A percentile compares a stretch with the other conserved stretches of the same genome.
Evolutionary conservation across 2,797 vertebrate species (phyloP).

Genomic region (Hoplostethus mediterraneus): DNA sequence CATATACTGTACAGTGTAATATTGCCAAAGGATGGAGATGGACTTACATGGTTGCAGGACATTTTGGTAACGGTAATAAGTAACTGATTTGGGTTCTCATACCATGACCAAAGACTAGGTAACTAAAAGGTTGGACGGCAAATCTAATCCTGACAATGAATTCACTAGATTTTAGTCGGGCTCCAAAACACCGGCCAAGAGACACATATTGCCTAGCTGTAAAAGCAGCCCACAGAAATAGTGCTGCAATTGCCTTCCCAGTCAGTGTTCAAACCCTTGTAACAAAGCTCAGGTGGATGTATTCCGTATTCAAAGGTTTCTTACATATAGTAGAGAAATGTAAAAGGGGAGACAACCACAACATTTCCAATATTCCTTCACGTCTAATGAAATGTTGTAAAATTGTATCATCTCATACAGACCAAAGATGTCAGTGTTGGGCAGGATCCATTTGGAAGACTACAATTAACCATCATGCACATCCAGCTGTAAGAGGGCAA

Average conservation of each 20-base stretch:
- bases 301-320: neutral
- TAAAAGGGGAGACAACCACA: neutral
- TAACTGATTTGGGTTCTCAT: constrained; percentile 6
- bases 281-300: constrained; percentile 4
- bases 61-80: constrained; percentile 23
- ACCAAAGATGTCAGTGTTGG: neutral
- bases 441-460: constrained; percentile 54
- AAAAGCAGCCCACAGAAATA: neutral
- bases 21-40: constrained; percentile 39
- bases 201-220: neutral
- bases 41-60: constrained; percentile 33
- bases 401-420: neutral
- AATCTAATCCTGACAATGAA: neutral
- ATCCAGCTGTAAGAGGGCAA: neutral
- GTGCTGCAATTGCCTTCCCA: neutral
- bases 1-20: constrained; percentile 42
- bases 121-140: neutral
- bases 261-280: neutral
- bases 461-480: neutral
- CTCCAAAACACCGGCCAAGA: neutral
- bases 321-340: neutral
- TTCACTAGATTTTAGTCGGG: neutral
- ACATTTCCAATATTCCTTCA: neutral
- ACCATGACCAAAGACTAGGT: constrained; percentile 12
- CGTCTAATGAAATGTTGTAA: neutral